A percentile compares a stretch with the other conserved stretches of the same genome.
These are phyloP conservation scores for Eilema griseolum DNA, from an alignment of 2,888 invertebrate species.

Conservation along the genomic window DNA sequence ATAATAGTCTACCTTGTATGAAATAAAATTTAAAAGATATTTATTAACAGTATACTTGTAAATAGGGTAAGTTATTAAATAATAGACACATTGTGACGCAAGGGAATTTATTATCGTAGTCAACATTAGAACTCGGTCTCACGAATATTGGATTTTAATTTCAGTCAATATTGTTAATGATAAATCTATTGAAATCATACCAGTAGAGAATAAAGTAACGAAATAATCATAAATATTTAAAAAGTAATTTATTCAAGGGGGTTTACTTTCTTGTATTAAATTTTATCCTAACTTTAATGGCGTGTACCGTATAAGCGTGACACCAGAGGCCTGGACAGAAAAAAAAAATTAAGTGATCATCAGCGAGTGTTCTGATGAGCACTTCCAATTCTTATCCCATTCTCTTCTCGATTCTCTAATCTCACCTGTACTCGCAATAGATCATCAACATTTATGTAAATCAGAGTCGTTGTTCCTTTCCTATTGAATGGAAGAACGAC, in stretches of 20 bases:
- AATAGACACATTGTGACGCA: not conserved
- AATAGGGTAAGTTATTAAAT: not conserved
- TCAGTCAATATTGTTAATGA: not conserved
- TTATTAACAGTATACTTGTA: not conserved
- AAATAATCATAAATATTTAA: too few relatives aligned
- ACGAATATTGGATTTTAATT: not conserved
- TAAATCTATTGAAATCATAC: too few relatives aligned
- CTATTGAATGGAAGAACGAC: too few relatives aligned
- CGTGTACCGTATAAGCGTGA: too few relatives aligned
- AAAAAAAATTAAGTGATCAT: too few relatives aligned
- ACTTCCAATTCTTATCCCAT: too few relatives aligned
- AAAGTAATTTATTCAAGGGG: too few relatives aligned
- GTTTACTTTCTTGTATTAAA: not conserved
- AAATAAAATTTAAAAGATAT: not conserved
- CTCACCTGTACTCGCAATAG: not conserved
- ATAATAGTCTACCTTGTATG: not conserved
- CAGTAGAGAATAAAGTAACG: too few relatives aligned
- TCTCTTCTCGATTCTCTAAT: too few relatives aligned
- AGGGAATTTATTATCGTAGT: not conserved
- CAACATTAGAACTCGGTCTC: not conserved
- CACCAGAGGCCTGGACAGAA: too few relatives aligned
- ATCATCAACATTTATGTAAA: not conserved
- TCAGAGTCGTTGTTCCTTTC: not conserved
- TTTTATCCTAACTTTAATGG: not conserved
- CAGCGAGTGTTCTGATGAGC: too few relatives aligned